Conservation (phyloP, 2,888 invertebrate species). For the Eremobia ochroleuca region DNA sequence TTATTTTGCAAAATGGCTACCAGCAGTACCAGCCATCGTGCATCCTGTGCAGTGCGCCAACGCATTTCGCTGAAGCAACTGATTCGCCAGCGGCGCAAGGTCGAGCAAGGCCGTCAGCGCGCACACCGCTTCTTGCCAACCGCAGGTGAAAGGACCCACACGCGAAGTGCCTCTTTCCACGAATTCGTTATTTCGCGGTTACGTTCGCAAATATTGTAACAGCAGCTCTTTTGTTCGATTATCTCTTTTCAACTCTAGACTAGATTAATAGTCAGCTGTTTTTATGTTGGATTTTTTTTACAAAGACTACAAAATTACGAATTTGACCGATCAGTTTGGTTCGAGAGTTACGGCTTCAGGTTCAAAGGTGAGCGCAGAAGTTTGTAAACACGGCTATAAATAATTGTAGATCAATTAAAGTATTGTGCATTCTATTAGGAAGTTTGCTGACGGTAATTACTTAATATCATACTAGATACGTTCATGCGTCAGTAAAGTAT, state of each 20-base stretch:
- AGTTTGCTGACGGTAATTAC: constrained; percentile 46
- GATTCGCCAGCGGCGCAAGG: constrained; percentile 57
- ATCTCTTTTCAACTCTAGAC: constrained; percentile 19
- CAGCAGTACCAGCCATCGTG: neutral
- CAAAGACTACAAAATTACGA: constrained; percentile 14
- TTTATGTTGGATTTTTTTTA: constrained; percentile 30
- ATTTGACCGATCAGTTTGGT: constrained; percentile 35
- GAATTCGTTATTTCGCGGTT: constrained; percentile 37
- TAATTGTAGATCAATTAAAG: constrained; percentile 39
- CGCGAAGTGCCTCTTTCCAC: constrained; percentile 35
- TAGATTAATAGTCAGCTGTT: constrained; percentile 15
- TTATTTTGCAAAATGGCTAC: neutral
- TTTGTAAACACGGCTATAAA: constrained; percentile 56
- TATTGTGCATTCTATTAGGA: constrained; percentile 28
- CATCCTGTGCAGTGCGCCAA: constrained; percentile 3
- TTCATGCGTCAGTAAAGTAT: constrained; percentile 25
- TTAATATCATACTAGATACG: constrained; percentile 36
- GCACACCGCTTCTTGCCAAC: constrained; percentile 17
- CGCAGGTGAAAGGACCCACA: constrained; percentile 55
- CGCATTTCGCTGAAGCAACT: constrained; percentile 28
- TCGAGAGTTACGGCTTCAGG: constrained; percentile 37
- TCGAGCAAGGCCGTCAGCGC: constrained; percentile 62
- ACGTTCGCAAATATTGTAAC: constrained; percentile 23
- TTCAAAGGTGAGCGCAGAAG: constrained; percentile 54
- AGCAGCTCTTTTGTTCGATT: constrained; percentile 14